Conservation (phyloP, 1,140 invertebrate species). For the Aphelenchoides besseyi region DNA sequence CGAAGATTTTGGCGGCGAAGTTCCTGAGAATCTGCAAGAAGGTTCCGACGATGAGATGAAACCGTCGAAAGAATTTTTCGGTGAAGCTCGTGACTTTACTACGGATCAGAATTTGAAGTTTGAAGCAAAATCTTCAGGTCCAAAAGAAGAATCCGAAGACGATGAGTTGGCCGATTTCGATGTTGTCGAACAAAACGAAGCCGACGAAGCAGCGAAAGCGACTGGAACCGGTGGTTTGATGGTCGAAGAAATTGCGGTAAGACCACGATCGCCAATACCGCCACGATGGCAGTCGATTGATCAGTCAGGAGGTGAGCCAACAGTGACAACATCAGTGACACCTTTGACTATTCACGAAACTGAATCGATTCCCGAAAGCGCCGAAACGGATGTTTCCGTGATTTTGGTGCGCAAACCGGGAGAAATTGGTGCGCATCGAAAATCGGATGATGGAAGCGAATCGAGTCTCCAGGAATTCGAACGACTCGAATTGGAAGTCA, state of each 20-base stretch:
- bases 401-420: conserved; percentile 4
- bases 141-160: not conserved
- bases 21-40: not conserved
- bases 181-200: conserved; percentile 10
- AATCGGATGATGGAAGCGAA: conserved; percentile 47
- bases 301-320: not conserved
- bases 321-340: not conserved
- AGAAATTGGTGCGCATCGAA: conserved; percentile 27
- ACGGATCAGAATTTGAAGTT: not conserved
- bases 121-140: too few relatives aligned
- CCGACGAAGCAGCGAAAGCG: not conserved
- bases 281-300: conserved; percentile 28
- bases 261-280: conserved; percentile 15
- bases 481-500: conserved; percentile 46
- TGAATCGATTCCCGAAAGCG: conserved; percentile 8
- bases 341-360: not conserved
- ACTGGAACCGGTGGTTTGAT: conserved; percentile 7
- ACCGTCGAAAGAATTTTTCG: conserved; percentile 1
- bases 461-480: conserved; percentile 55
- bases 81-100: not conserved
- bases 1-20: conserved; percentile 15
- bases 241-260: conserved; percentile 1
- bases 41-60: not conserved
- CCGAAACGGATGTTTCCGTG: not conserved
- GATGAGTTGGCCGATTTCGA: conserved; percentile 17